Percentiles rank a stretch among this genome's conserved stretches.
These are phyloP conservation scores for Ectemnius continuus DNA, from an alignment of 2,888 invertebrate genomes.

Conservation along the genomic window DNA sequence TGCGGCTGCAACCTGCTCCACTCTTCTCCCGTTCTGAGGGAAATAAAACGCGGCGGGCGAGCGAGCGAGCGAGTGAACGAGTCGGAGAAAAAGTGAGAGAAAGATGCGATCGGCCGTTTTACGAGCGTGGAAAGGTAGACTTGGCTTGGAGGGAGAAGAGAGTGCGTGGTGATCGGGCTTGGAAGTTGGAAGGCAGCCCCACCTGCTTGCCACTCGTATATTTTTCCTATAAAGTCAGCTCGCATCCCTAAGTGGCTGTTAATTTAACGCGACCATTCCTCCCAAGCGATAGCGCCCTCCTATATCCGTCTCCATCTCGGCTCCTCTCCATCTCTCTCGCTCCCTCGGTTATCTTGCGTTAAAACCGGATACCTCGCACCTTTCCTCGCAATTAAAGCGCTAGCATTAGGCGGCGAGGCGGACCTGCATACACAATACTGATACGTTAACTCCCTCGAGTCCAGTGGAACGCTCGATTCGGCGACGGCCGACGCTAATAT, in stretches of 20 bases:
- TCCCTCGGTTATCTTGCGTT: constrained; percentile 56
- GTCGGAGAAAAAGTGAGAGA: not conserved
- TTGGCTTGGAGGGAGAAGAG: not conserved
- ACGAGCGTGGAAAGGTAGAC: constrained; percentile 22
- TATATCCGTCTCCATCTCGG: constrained; percentile 1
- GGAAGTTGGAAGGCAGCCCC: constrained; percentile 26
- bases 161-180: constrained; percentile 29
- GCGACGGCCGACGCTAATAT: too few species aligned
- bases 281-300: constrained; percentile 10
- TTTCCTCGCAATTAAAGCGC: constrained; percentile 43
- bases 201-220: constrained; percentile 61
- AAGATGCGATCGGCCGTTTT: constrained; percentile 11
- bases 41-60: not conserved
- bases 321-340: constrained; percentile 8
- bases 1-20: not conserved
- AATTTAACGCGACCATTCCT: constrained; percentile 52
- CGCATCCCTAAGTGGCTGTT: constrained; percentile 51
- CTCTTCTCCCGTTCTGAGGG: not conserved
- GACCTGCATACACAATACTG: too few species aligned
- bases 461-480: too few species aligned
- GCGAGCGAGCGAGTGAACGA: not conserved
- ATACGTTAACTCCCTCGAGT: too few species aligned
- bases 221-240: constrained; percentile 59
- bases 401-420: not conserved
- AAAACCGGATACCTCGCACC: constrained; percentile 63